phyloP scores from a whole-genome alignment of 1,140 invertebrate genomes.

The Polyergus mexicanus region DNA sequence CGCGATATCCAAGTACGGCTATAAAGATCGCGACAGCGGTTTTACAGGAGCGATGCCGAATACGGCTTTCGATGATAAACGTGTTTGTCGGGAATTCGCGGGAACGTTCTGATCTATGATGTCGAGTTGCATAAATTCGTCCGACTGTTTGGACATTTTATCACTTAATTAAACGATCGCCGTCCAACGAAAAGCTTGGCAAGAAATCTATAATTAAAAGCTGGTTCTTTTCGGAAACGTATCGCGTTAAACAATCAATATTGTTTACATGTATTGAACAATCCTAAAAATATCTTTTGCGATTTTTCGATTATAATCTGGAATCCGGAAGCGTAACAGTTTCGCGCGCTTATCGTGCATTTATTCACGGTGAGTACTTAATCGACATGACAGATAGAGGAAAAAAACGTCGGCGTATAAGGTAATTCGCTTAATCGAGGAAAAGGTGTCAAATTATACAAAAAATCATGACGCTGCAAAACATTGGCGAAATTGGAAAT shows the following conservation, averaged over 20 bases:
- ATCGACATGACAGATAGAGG: constrained; percentile 8
- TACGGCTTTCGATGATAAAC: constrained; percentile 29
- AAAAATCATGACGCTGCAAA: constrained; percentile 2
- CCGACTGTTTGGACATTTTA: constrained; percentile 33
- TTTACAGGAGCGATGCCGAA: constrained; percentile 20
- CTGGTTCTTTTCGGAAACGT: too few species aligned
- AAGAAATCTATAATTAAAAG: neutral
- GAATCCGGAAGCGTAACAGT: constrained; percentile 26
- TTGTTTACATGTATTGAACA: neutral
- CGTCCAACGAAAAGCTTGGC: neutral
- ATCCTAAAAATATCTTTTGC: neutral
- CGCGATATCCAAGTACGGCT: constrained; percentile 76
- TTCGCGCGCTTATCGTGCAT: neutral
- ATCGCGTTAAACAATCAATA: neutral
- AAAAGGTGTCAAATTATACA: constrained; percentile 9
- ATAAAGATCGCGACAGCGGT: constrained; percentile 43
- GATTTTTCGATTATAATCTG: neutral
- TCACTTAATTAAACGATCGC: constrained; percentile 42
- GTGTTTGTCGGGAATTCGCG: neutral
- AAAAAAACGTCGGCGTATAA: neutral
- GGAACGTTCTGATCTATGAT: neutral
- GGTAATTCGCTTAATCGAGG: constrained; percentile 20
- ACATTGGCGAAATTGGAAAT: constrained; percentile 29
- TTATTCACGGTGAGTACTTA: constrained; percentile 10
- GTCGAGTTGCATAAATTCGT: neutral